Evolutionary conservation across 2,797 vertebrate species (phyloP), one percentile per base, ranked within the genome.

Genomic region (Morelia viridis): DNA sequence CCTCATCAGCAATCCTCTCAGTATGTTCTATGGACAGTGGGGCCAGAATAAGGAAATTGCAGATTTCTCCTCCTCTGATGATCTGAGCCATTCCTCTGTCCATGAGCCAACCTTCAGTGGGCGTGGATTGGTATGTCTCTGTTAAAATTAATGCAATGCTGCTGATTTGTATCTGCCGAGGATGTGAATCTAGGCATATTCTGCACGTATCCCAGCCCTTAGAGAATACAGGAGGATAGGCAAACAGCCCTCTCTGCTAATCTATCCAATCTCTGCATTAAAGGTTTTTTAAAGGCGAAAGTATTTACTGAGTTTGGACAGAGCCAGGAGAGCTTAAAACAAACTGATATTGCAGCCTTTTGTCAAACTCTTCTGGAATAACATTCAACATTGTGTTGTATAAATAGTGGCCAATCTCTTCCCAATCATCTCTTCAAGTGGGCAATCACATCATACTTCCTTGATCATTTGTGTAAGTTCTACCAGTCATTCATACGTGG

Each of bases 361-460:
- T 87, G 76, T 22, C 95, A 85, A 94, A 92, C 41, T 93, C 46
- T 24, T 88, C 92, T 96, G 85, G 17, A 91, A 95, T 93, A 35
- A 85, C 88, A 93, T 24, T 92, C 91, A 92, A 92, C 80, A 91
- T 41, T 65, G 53, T 50, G 92, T 90, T 46, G 15, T 89, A 83
- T 7, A 60, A 89, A 90, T 58, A 90, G 10, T 15, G 56, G 28
- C 58, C 85, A 31, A 65, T 85, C 2, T n/a, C 26, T 71, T 28
- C 22, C 64, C 11, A 7, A 87, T 83, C 57, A 19, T 57, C 58
- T 87, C 53, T 26, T 50, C 10, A 12, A 80, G 31, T 80, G 31
- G 26, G 3, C 62, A 64, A 87, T 8, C 50, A 50, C 17, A 10
- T 6, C 11, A 46, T 58, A 26, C 22, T 60, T 61, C 11, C 26